A percentile compares a stretch with the other conserved stretches of the same genome.
Conservation (phyloP, 2,888 invertebrate species). For the Himalopsyche anomala region DNA sequence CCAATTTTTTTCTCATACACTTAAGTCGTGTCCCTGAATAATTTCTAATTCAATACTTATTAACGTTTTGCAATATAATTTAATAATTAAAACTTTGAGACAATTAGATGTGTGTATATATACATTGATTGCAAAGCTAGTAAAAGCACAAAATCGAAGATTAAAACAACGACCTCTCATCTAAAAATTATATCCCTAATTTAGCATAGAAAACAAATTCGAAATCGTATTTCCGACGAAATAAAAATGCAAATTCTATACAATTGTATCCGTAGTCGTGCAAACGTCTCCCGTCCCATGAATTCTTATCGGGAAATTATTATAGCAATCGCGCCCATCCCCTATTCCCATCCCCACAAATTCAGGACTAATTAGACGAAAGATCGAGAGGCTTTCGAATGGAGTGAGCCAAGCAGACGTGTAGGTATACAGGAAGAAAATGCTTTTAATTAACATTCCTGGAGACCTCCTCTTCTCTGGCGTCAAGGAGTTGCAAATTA, state of each 20-base stretch:
- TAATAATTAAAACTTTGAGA: background rate
- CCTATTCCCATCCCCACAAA: constrained; percentile 39
- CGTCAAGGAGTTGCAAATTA: constrained; percentile 72
- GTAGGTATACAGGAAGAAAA: constrained; percentile 65
- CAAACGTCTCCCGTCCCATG: constrained; percentile 35
- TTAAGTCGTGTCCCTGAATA: too few species aligned
- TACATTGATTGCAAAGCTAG: background rate
- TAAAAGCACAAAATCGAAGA: background rate
- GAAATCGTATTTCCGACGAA: constrained; percentile 20
- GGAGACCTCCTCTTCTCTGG: constrained; percentile 69
- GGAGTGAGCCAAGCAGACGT: constrained; percentile 56
- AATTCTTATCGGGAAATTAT: constrained; percentile 61
- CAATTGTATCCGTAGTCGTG: constrained; percentile 11
- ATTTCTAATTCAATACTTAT: too few species aligned
- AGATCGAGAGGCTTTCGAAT: constrained; percentile 66
- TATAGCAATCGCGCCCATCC: constrained; percentile 59
- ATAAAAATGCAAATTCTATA: constrained; percentile 30
- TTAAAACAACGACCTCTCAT: constrained; percentile 26
- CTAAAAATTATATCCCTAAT: constrained; percentile 14
- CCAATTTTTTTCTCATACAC: too few species aligned
- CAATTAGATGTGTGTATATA: background rate
- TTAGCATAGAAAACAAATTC: constrained; percentile 30
- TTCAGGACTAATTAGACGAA: constrained; percentile 67
- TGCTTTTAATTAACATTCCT: constrained; percentile 75
- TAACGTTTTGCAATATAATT: too few species aligned